Percentiles rank a stretch among this genome's conserved stretches.
Conservation (phyloP, 1,140 invertebrate species). For the Pseudomyrmex gracilis region DNA sequence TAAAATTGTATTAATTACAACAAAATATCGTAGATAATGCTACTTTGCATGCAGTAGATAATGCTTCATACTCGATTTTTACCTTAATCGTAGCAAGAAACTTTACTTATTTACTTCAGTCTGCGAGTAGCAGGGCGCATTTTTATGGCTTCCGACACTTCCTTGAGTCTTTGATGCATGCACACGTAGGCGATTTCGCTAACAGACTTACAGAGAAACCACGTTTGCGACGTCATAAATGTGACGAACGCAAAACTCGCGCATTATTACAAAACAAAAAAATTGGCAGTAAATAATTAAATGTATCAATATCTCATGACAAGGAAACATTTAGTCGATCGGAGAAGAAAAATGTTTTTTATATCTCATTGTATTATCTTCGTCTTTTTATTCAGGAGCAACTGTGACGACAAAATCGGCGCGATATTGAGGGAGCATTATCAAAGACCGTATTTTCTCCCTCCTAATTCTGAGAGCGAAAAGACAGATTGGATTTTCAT, state of each 20-base stretch:
- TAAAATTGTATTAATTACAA: no score
- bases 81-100: neutral
- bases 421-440: conserved; percentile 93
- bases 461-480: conserved; percentile 92
- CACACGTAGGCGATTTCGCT: conserved; percentile 43
- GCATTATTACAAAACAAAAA: no score
- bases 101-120: neutral
- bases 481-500: conserved; percentile 98
- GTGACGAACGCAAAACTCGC: neutral
- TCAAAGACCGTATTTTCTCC: conserved; percentile 94
- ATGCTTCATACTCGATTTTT: neutral
- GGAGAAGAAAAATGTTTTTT: neutral
- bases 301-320: neutral
- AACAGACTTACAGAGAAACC: conserved; percentile 41
- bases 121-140: conserved; percentile 13
- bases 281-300: no score
- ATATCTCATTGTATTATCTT: neutral
- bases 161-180: conserved; percentile 25
- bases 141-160: conserved; percentile 47
- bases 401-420: conserved; percentile 93
- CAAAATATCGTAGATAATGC: no score
- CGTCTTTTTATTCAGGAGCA: conserved; percentile 88
- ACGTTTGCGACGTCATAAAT: neutral
- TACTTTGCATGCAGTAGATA: no score
- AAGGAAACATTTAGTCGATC: neutral